These are phyloP conservation scores for Myopa testacea DNA, from an alignment of 2,888 invertebrate species.

Conservation along the genomic window DNA sequence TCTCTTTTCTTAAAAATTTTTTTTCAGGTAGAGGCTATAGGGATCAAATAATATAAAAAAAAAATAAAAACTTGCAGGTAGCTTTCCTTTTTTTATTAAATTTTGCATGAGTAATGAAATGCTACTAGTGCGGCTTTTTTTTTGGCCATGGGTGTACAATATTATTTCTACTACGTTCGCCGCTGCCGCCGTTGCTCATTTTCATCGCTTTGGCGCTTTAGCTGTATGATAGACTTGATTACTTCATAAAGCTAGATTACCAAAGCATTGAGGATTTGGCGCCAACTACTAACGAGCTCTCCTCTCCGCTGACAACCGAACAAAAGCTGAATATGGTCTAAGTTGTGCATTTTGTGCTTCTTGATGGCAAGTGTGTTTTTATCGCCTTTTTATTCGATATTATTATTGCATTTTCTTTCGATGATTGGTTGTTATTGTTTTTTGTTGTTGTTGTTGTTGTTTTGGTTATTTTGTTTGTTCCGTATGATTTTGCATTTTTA, in stretches of 20 bases:
- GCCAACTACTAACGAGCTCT: constrained; percentile 28
- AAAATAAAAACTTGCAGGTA: no score
- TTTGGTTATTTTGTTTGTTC: constrained; percentile 38
- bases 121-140: no score
- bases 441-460: constrained; percentile 11
- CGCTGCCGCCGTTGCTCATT: constrained; percentile 52
- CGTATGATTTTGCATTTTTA: constrained; percentile 63
- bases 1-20: no score
- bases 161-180: no score
- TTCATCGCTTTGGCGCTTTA: constrained; percentile 89
- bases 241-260: constrained; percentile 95
- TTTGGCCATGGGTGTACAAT: no score
- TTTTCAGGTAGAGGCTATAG: no score
- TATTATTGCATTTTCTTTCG: constrained; percentile 40
- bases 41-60: no score
- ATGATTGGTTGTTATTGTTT: neutral
- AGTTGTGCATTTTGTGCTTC: constrained; percentile 8
- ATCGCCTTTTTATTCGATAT: constrained; percentile 41
- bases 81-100: no score
- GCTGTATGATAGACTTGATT: constrained; percentile 81
- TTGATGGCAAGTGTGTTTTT: constrained; percentile 19
- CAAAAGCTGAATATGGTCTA: neutral
- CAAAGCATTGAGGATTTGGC: constrained; percentile 79
- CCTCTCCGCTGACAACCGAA: neutral
- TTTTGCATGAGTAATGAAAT: no score